Base-by-base conservation (phyloP, 2,888 invertebrate genomes). In the Latheticus oryzae region DNA sequence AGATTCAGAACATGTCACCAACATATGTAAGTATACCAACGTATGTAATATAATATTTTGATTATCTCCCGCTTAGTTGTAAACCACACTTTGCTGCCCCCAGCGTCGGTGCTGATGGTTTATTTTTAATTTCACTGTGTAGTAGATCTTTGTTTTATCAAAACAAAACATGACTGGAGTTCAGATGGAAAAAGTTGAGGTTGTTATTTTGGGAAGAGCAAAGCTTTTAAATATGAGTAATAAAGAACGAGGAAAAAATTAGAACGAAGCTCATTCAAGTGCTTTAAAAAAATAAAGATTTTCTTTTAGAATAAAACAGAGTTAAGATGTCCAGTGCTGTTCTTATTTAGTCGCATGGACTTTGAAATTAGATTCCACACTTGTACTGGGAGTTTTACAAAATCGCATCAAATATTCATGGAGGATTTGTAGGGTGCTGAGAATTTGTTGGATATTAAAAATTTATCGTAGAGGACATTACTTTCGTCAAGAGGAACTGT, bases 31-130 rank as follows among this genome's bases (percentile, higher is more conserved):
- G 64, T 65, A 60, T 59, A 62, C 59, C 60, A 60, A 55, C 61
- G 42, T 62, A 62, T 66, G 69, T 71, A 72, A 72, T 67, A 68
- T 64, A 69, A 73, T 73, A 73, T 73, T 70, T 71, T 66, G 70
- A 71, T 73, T 68, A 71, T 73, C 73, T 71, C 73, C 73, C 67
- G 69, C 73, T 52, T 58, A 43, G 58, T 35, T 52, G 26, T 35
- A 32, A 53, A 42, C 53, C 23, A 54, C 42, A 53, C 53, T 32
- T 7, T 11, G 17, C 32, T 30, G 30, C 38, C 55, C 55, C 55
- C 55, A 30, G 40, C 54, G 45, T 45, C 11, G 48, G 35, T 47
- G 15, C 23, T 12, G 42, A 32, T 35, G 32, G 55, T 55, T 47
- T 55, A 55, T 55, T 55, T 55, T 55, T 48, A 48, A 55, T 48